Base-by-base conservation (phyloP, 2,113 vertebrate species). In the Clupea harengus region DNA sequence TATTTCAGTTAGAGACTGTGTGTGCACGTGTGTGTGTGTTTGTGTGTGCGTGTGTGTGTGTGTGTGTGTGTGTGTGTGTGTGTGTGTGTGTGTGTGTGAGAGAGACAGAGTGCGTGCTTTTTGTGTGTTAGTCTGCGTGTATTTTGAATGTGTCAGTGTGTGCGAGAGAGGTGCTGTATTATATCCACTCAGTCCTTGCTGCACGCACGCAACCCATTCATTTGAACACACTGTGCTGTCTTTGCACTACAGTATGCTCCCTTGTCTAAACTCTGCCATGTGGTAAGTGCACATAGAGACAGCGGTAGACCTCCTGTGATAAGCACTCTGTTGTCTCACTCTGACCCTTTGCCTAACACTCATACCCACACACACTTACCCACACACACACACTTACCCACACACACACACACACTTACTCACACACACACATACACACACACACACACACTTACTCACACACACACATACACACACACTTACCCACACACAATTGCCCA, bases 251-350 rank as follows among this genome's bases (percentile, higher is more conserved):
- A 25, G 7, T 28, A 28, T 28, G 64, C 64, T 67, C n/a, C 22
- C 64, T 67, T 67, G 64, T 67, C 64, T 67, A 67, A 67, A 9
- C 64, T 67, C 25, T 67, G 64, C 64, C 25, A 67, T 67, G 64
- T 67, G 64, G 28, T 67, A 28, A n/a, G 64, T 67, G 64, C 64
- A 28, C 64, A 25, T 4, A 67, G 64, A 67, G 64, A 67, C 64
- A 67, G 64, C 4, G 64, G 9, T 28, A 67, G 64, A 67, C 64
- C 64, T 67, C 64, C 64, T 67, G 64, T 67, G 64, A 67, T 67
- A 67, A 67, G 64, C 64, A 28, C 64, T 25, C n/a, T 28, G 64
- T 28, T 67, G n/a, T 28, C 64, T 67, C 25, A 28, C 9, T 64
- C 60, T 64, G 20, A n/a, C 60, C 60, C 5, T 64, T 64, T 25